Percentiles rank a stretch among this genome's conserved stretches.
Evolutionary conservation across 2,888 invertebrate genomes (phyloP).

Genomic region (Athrips mouffetella): DNA sequence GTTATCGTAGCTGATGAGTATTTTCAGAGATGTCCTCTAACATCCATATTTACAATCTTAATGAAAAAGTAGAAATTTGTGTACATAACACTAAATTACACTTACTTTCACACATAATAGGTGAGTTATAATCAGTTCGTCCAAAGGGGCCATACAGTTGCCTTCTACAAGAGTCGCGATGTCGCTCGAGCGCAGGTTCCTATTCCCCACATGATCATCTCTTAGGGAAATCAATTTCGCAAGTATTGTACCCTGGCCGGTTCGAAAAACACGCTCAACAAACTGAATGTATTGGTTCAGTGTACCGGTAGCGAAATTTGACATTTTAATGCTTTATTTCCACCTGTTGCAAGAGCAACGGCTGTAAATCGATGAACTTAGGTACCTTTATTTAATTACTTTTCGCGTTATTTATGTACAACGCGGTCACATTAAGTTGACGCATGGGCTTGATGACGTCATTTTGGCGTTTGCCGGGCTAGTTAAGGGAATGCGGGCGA

Average conservation of each 20-base stretch:
- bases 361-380: too few relatives aligned
- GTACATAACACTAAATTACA: constrained; percentile 7
- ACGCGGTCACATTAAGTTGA: too few relatives aligned
- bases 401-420: too few relatives aligned
- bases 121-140: constrained; percentile 86
- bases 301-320: constrained; percentile 41
- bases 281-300: constrained; percentile 65
- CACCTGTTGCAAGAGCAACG: background rate
- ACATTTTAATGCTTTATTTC: constrained; percentile 1
- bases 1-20: too few relatives aligned
- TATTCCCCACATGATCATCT: constrained; percentile 85
- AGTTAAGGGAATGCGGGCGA: too few relatives aligned
- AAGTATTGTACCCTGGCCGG: constrained; percentile 79
- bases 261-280: constrained; percentile 80
- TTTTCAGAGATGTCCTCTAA: too few relatives aligned
- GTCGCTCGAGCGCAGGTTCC: constrained; percentile 82
- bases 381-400: too few relatives aligned
- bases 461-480: too few relatives aligned
- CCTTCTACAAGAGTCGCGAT: constrained; percentile 85
- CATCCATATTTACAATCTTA: too few relatives aligned
- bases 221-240: constrained; percentile 80
- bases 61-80: too few relatives aligned
- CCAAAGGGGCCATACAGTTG: constrained; percentile 84
- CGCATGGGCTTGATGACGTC: too few relatives aligned
- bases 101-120: constrained; percentile 82